phyloP scores from a whole-genome alignment of 2,113 vertebrate species.

The Stegostoma tigrinum region DNA sequence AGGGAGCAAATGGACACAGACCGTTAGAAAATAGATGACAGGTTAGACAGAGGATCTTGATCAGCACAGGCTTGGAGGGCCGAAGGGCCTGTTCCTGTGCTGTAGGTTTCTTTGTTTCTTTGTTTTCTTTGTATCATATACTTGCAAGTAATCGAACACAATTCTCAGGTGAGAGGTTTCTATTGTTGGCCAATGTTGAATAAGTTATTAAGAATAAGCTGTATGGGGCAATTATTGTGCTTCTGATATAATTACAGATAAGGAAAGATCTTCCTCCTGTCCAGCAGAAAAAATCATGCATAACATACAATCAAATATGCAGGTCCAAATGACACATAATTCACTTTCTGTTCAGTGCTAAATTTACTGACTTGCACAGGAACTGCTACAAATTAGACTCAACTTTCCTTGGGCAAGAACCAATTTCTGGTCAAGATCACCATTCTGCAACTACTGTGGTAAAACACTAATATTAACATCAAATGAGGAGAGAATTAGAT shows the following conservation, averaged over 20 bases:
- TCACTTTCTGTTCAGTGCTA: background rate
- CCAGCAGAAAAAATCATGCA: background rate
- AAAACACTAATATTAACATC: background rate
- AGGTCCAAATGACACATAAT: background rate
- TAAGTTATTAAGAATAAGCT: background rate
- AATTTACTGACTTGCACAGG: background rate
- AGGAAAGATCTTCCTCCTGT: background rate
- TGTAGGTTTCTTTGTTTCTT: no score
- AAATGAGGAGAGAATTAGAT: background rate
- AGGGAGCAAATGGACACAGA: no score
- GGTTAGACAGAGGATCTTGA: no score
- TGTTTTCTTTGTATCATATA: no score
- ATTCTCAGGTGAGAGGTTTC: background rate
- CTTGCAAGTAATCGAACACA: background rate
- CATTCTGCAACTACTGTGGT: background rate
- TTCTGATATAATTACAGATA: background rate
- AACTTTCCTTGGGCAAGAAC: background rate
- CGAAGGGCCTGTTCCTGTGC: no score
- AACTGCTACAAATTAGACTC: background rate
- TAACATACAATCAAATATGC: background rate
- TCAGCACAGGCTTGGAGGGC: no score
- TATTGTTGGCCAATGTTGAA: background rate
- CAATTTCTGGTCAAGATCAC: background rate
- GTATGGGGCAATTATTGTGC: background rate
- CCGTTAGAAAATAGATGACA: no score